A percentile compares a stretch with the other conserved stretches of the same genome.
Evolutionary conservation across 2,113 vertebrate genomes (phyloP).

Genomic region (Heterochromis multidens): DNA sequence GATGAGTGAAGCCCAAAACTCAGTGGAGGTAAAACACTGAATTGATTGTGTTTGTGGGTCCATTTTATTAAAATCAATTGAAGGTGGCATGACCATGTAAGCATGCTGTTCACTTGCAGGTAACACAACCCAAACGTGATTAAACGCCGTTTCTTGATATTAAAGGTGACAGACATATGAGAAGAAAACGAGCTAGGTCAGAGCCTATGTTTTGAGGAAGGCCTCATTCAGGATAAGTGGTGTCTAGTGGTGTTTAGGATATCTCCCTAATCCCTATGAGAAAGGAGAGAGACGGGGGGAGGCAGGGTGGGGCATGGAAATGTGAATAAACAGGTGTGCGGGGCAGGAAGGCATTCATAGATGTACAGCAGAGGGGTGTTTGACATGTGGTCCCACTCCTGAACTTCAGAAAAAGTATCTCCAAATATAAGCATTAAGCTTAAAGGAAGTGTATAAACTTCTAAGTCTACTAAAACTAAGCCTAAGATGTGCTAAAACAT

Average conservation of each 20-base stretch:
- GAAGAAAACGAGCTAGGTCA: background rate
- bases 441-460: no score
- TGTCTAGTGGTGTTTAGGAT: background rate
- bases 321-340: background rate
- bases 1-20: constrained; percentile 88
- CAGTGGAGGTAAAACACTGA: constrained; percentile 75
- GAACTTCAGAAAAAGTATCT: no score
- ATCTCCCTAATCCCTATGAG: background rate
- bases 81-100: background rate
- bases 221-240: background rate
- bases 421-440: no score
- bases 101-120: background rate
- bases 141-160: background rate
- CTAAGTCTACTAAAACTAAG: no score
- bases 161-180: background rate
- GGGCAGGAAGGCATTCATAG: background rate
- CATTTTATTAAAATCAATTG: no score
- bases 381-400: no score
- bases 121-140: background rate
- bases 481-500: no score
- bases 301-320: fast-evolving
- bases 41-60: background rate
- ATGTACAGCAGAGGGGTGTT: background rate
- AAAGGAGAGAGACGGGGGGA: background rate
- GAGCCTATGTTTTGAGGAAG: background rate